Conservation (phyloP, 2,797 vertebrate species). For the Coendou prehensilis region DNA sequence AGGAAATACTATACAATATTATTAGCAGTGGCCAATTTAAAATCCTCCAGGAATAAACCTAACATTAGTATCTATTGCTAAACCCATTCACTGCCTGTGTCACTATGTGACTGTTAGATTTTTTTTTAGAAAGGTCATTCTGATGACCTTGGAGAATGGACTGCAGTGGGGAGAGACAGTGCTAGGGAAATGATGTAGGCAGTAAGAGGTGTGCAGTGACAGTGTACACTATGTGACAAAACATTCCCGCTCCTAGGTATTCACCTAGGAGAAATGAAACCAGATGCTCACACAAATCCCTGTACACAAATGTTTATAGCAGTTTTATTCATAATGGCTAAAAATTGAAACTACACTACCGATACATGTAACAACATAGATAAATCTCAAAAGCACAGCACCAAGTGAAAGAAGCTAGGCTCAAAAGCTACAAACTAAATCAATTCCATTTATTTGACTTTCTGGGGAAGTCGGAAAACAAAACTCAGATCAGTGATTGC, state of each 20-base stretch:
- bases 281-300: not conserved
- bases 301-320: not conserved
- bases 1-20: not conserved
- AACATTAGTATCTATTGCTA: not conserved
- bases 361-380: not conserved
- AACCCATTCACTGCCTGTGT: not conserved
- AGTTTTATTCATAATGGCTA: conserved; percentile 14
- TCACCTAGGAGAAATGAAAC: conserved; percentile 48
- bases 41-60: not conserved
- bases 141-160: not conserved
- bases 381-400: not conserved
- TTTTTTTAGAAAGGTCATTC: conserved; percentile 37
- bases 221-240: not conserved
- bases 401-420: not conserved
- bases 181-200: not conserved
- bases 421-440: not conserved
- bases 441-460: conserved; percentile 49
- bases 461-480: conserved; percentile 32
- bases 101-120: not conserved
- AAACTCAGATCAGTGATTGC: conserved; percentile 14
- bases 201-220: not conserved
- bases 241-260: not conserved
- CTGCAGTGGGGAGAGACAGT: not conserved
- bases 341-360: not conserved
- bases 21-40: conserved; percentile 7